Evolutionary conservation across 2,888 invertebrate species (phyloP).

Genomic region (Andrena chrysosceles): DNA sequence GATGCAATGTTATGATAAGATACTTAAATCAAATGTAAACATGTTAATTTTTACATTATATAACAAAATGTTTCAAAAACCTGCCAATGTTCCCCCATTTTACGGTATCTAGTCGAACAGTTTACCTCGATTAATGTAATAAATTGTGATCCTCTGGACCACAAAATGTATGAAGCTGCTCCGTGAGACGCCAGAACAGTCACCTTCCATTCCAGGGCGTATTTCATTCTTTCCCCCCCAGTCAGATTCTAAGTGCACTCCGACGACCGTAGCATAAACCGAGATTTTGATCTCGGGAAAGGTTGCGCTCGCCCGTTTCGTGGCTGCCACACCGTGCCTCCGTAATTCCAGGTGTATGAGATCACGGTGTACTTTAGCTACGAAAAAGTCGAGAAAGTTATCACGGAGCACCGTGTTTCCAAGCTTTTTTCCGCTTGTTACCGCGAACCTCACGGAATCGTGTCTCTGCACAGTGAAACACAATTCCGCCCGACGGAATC

Average conservation of each 20-base stretch:
- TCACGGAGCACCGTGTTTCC: conserved; percentile 18
- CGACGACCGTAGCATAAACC: not conserved
- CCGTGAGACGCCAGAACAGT: not conserved
- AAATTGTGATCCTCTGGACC: not conserved
- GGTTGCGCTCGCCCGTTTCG: not conserved
- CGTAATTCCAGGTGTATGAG: conserved; percentile 49
- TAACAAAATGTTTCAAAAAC: no score
- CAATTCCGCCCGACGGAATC: not conserved
- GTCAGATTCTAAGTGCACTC: not conserved
- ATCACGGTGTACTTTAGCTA: conserved; percentile 21
- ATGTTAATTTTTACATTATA: no score
- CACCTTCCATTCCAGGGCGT: not conserved
- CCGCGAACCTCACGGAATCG: not conserved
- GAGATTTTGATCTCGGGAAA: conserved; percentile 11
- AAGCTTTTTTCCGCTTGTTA: conserved; percentile 25
- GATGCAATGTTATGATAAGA: no score
- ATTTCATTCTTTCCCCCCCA: not conserved
- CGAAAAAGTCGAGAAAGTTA: conserved; percentile 31
- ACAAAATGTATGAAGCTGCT: not conserved
- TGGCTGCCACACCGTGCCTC: conserved; percentile 22
- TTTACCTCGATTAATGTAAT: not conserved
- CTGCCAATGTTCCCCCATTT: no score
- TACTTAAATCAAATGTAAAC: no score
- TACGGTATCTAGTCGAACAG: no score
- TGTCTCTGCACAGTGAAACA: not conserved